Conservation (phyloP, 2,888 invertebrate species). For the Drosophila limbata region DNA sequence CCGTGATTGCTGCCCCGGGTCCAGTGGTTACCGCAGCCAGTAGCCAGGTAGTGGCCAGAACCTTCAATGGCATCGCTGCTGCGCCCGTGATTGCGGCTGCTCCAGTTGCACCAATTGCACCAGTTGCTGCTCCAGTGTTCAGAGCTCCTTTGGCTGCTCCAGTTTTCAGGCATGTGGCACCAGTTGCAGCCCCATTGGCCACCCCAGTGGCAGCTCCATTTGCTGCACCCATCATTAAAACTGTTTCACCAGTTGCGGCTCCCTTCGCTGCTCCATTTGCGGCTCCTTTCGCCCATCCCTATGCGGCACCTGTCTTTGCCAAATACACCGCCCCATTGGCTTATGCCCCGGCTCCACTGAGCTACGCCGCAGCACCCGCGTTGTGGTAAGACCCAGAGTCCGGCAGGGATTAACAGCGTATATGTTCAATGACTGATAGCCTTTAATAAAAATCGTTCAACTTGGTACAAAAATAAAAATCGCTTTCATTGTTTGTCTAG, state of each 20-base stretch:
- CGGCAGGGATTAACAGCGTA: constrained; percentile 46
- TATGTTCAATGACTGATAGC: constrained; percentile 69
- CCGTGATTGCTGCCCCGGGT: constrained; percentile 67
- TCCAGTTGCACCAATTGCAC: constrained; percentile 47
- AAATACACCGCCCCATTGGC: constrained; percentile 59
- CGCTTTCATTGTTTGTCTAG: constrained; percentile 44
- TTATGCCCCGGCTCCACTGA: constrained; percentile 58
- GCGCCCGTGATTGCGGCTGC: constrained; percentile 64
- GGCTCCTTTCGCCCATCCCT: constrained; percentile 45
- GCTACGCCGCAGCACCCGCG: constrained; percentile 62
- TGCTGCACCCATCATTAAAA: constrained; percentile 32
- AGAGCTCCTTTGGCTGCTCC: constrained; percentile 36
- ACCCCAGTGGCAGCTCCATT: constrained; percentile 44
- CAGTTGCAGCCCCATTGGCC: constrained; percentile 51
- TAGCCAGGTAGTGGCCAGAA: constrained; percentile 75
- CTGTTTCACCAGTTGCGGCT: constrained; percentile 35
- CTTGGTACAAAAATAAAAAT: constrained; percentile 37
- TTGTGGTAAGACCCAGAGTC: constrained; percentile 56
- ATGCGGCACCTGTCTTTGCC: constrained; percentile 54
- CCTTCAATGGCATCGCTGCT: constrained; percentile 74
- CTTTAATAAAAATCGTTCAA: constrained; percentile 70
- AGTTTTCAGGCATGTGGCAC: constrained; percentile 40
- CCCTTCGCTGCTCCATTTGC: constrained; percentile 39
- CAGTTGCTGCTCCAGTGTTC: constrained; percentile 35
- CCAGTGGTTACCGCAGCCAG: constrained; percentile 79